Base-by-base conservation (phyloP, 2,113 vertebrate genomes). In the Tetraodon nigroviridis region DNA sequence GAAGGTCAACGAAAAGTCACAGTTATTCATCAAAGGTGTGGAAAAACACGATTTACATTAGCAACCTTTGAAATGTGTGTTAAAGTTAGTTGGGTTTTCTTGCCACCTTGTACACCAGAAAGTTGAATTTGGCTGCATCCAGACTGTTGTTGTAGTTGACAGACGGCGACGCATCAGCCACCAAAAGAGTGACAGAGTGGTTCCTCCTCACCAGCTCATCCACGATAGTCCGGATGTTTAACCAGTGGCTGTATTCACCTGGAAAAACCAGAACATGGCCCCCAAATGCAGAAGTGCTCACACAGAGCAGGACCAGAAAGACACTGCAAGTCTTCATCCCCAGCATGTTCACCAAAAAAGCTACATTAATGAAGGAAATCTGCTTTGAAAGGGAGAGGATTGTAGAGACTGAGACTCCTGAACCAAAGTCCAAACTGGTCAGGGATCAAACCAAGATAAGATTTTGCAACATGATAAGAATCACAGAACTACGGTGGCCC, bases 211-310 rank as follows among this genome's bases (percentile, higher is more conserved):
- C 52, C 40, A 77, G 63, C 63, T 74, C 70, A 5, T 71, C 59
- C 57, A 80, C 19, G 56, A 80, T 64, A 32, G 0, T 71, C 5
- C 50, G 20, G 73, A 74, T 68, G 37, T 80, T 77, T 27, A 76
- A 15, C 73, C 70, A 80, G 5, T 80, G 78, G 54, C 70, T 80
- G 46, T 61, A 64, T 41, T 80, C 70, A 1, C 67, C 67, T 1
- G 73, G 67, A 14, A 76, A 52, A n/a, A 70, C 70, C 46, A 80
- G 60, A 6, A 76, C 55, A 6, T 48, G 63, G 6, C 78, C 53
- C 0, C 63, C 46, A 2, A 56, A 3, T 1, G 14, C 61, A 2
- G 17, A 18, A 44, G 46, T 2, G n/a, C 18, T 8, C 44, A 46
- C 4, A 50, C 11, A n/a, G 11, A 64, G 24, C 20, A 61, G 20